Evolutionary conservation across 2,888 invertebrate species (phyloP).

Genomic region (Stenchaetothrips biformis): DNA sequence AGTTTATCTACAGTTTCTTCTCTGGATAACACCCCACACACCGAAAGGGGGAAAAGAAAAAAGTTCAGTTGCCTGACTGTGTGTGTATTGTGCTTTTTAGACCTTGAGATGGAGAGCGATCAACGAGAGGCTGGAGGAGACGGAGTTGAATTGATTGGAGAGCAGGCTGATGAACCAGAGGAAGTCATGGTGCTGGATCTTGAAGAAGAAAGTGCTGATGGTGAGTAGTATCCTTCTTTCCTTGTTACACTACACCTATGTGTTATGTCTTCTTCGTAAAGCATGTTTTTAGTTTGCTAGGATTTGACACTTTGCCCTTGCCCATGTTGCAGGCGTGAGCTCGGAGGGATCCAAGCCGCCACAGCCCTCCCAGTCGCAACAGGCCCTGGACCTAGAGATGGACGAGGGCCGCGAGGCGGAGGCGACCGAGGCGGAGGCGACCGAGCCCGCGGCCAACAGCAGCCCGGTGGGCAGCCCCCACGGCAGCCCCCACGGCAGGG

Average conservation of each 20-base stretch:
- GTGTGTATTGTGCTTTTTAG: neutral
- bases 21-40: no score
- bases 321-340: constrained; percentile 47
- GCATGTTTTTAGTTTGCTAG: neutral
- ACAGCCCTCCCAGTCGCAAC: constrained; percentile 31
- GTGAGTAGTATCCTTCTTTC: constrained; percentile 30
- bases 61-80: neutral
- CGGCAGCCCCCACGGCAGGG: constrained; percentile 37
- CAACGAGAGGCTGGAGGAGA: constrained; percentile 26
- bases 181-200: constrained; percentile 32
- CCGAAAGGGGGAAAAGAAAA: no score
- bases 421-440: constrained; percentile 58
- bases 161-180: constrained; percentile 32
- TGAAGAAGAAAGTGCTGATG: constrained; percentile 37
- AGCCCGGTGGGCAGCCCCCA: constrained; percentile 36
- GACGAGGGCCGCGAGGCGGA: constrained; percentile 80
- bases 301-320: neutral
- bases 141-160: constrained; percentile 23
- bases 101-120: neutral
- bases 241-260: constrained; percentile 18
- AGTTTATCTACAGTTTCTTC: constrained; percentile 11
- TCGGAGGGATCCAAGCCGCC: constrained; percentile 59
- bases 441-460: constrained; percentile 41
- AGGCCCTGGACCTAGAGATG: constrained; percentile 43
- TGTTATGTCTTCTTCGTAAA: neutral